Evolutionary conservation across 2,888 invertebrate species (phyloP).

Genomic region (Melikaiella ostensackeni): DNA sequence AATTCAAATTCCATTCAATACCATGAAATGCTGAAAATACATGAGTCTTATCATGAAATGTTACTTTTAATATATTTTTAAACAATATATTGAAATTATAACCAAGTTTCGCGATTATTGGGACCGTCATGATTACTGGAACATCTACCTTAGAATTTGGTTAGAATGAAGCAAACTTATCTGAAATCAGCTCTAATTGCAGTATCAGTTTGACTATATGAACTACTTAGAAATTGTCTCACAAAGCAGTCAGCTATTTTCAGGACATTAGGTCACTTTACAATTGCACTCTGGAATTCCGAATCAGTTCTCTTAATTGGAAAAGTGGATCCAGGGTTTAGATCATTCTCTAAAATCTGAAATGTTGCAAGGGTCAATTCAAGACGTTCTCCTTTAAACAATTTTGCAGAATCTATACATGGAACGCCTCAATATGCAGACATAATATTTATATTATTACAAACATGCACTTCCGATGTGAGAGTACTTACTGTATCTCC

Average conservation of each 20-base stretch:
- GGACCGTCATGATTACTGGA: too few species aligned
- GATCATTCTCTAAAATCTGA: constrained; percentile 10
- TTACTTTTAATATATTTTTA: too few species aligned
- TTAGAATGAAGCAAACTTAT: constrained; percentile 14
- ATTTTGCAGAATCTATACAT: background rate
- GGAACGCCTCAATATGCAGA: background rate
- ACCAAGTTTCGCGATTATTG: too few species aligned
- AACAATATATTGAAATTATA: too few species aligned
- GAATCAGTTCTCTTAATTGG: constrained; percentile 31
- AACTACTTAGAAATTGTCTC: constrained; percentile 21
- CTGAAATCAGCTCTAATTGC: constrained; percentile 19
- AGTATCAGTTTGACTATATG: constrained; percentile 24
- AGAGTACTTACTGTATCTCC: constrained; percentile 69
- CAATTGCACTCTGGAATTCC: constrained; percentile 29
- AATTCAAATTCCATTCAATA: too few species aligned
- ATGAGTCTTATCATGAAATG: too few species aligned
- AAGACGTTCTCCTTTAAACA: background rate
- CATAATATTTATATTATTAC: constrained; percentile 29
- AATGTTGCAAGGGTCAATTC: background rate
- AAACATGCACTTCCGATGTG: background rate
- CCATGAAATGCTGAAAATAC: too few species aligned
- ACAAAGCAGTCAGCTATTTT: constrained; percentile 18
- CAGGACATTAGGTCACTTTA: constrained; percentile 21
- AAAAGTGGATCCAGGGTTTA: constrained; percentile 20
- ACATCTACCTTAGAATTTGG: too few species aligned